Percentiles rank a stretch among this genome's conserved stretches.
Conservation (phyloP, 2,113 vertebrate species). For the Nothoprocta perdicaria region DNA sequence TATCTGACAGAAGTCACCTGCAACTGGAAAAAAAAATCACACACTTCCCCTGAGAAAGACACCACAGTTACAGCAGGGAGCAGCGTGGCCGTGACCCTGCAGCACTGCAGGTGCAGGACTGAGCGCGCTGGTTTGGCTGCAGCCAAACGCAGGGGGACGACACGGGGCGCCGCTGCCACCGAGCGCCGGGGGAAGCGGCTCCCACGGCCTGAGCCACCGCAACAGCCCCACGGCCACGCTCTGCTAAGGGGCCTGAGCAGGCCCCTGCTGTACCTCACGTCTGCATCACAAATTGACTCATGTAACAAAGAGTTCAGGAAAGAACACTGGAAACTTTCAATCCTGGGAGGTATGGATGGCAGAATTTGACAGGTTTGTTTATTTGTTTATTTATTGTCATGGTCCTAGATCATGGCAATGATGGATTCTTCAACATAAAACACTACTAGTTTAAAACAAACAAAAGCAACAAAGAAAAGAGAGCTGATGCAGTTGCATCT, state of each 20-base stretch:
- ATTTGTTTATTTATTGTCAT: background rate
- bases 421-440: background rate
- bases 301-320: background rate
- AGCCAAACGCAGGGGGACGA: background rate
- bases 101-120: background rate
- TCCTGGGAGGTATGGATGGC: background rate
- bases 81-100: background rate
- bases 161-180: background rate
- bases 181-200: background rate
- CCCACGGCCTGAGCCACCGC: background rate
- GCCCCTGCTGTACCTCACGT: background rate
- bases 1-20: background rate
- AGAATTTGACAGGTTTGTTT: background rate
- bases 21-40: background rate
- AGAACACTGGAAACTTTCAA: background rate
- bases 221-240: background rate
- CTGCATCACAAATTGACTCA: background rate
- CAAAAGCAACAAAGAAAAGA: no score
- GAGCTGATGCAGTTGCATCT: background rate
- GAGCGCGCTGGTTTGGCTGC: background rate
- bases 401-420: background rate
- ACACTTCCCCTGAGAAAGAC: background rate
- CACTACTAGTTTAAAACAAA: background rate
- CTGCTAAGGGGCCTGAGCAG: background rate
- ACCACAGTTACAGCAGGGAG: rapidly evolving